A percentile compares a stretch with the other conserved stretches of the same genome.
These are phyloP conservation scores for Notothenia coriiceps DNA, from an alignment of 2,113 vertebrate species.

Conservation along the genomic window DNA sequence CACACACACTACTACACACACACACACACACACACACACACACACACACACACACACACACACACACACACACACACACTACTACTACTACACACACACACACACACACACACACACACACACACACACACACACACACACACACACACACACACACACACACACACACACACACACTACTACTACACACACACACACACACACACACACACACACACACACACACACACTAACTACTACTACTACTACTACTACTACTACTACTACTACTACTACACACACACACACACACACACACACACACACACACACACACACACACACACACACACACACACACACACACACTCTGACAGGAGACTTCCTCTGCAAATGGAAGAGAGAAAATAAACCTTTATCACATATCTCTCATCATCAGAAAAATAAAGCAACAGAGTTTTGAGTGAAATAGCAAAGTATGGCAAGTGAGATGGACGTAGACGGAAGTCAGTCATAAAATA, in stretches of 20 bases:
- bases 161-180: conserved; percentile 63
- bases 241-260: too few species aligned
- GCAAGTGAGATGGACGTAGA: too few species aligned
- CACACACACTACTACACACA: conserved; percentile 34
- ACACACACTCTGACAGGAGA: conserved; percentile 43
- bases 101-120: conserved; percentile 50
- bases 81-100: conserved; percentile 51
- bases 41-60: neutral
- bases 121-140: conserved; percentile 6
- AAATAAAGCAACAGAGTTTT: conserved; percentile 15
- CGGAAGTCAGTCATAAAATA: too few species aligned
- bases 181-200: conserved; percentile 1
- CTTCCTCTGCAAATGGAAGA: conserved; percentile 42
- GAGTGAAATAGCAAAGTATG: conserved; percentile 7
- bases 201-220: conserved; percentile 42
- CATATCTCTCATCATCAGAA: conserved; percentile 39
- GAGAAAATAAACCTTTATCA: conserved; percentile 65
- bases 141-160: conserved; percentile 44
- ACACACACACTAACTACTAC: too few species aligned
- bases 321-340: conserved; percentile 51
- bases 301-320: conserved; percentile 44
- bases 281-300: conserved; percentile 30
- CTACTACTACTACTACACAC: too few species aligned
- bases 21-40: conserved; percentile 61
- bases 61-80: conserved; percentile 42